Evolutionary conservation across 2,113 vertebrate species (phyloP).

Genomic region (Gnathonemus echidnorhynchus): DNA sequence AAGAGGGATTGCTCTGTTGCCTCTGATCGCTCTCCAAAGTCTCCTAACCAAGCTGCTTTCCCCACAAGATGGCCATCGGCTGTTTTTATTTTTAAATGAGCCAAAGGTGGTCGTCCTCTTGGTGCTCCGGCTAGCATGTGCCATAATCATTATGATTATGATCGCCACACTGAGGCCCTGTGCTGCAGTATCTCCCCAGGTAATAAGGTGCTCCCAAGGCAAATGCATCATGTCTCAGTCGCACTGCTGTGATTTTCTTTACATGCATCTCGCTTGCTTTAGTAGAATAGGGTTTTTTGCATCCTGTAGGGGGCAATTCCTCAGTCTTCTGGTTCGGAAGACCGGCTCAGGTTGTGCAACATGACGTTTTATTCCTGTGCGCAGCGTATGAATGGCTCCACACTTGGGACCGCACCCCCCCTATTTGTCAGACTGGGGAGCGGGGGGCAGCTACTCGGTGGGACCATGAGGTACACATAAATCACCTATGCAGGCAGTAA

Average conservation of each 20-base stretch:
- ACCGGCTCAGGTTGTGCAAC: background rate
- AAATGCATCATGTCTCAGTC: background rate
- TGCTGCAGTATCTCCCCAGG: background rate
- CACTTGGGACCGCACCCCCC: background rate
- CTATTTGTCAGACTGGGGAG: conserved; percentile 12
- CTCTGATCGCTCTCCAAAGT: conserved; percentile 26
- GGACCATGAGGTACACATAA: conserved; percentile 29
- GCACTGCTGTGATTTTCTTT: background rate
- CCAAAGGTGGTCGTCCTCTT: background rate
- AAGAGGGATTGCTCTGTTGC: background rate
- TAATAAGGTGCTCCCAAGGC: background rate
- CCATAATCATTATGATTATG: background rate
- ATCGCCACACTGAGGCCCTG: background rate
- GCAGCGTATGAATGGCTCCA: background rate
- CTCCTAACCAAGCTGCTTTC: conserved; percentile 28
- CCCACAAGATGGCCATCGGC: background rate
- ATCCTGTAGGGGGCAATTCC: background rate
- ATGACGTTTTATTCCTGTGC: background rate
- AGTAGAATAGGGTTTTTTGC: background rate
- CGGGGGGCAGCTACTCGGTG: background rate
- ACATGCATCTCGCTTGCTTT: background rate
- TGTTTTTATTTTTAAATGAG: background rate
- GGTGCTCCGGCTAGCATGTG: background rate
- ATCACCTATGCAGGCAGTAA: conserved; percentile 1
- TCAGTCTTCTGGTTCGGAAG: background rate